Evolutionary conservation across 2,113 vertebrate genomes (phyloP), one percentile per base, ranked within the genome.

Genomic region (Holacanthus passer): DNA sequence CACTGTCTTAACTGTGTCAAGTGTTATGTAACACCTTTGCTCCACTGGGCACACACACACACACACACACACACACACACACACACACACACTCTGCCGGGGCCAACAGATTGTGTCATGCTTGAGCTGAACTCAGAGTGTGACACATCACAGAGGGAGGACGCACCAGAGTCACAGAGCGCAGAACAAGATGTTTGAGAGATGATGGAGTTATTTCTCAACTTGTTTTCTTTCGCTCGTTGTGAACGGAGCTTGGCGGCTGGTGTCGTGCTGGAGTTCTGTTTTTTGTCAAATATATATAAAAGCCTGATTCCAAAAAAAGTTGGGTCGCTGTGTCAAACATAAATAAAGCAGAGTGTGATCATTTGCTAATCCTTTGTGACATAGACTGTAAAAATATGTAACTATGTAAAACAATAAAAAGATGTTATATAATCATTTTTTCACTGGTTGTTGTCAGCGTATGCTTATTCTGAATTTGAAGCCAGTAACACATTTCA

Each of bases 201-300:
- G 68, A 27, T 58, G 73, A 77, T 52, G 74, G 24, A 14, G 14
- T 29, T 71, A 17, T 53, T 70, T 29, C 45, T 63, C 47, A 22
- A 3, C 60, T 52, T 81, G 71, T 78, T 77, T 67, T 77, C 50
- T 31, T 1, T 0, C 65, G 69, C 45, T 70, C 47, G 64, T 63
- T 32, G 56, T 53, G 56, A 75, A 75, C 50, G 7, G 24, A 20
- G 10, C 17, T 43, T 5, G 5, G 52, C 53, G 32, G 55, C 37
- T 19, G 32, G 22, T 13, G 50, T n/a, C 68, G 58, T 32, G 55
- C 27, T 12, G 32, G 32, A 53, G 32, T n/a, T 76, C 58, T 50
- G 3, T 9, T 69, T n/a, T 24, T 45, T 4, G 24, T 19, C n/a
- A n/a, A n/a, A n/a, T n/a, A n/a, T n/a, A n/a, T n/a, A n/a, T n/a